Evolutionary conservation across 2,797 vertebrate species (phyloP), one percentile per base, ranked within the genome.

Genomic region (Netta rufina): DNA sequence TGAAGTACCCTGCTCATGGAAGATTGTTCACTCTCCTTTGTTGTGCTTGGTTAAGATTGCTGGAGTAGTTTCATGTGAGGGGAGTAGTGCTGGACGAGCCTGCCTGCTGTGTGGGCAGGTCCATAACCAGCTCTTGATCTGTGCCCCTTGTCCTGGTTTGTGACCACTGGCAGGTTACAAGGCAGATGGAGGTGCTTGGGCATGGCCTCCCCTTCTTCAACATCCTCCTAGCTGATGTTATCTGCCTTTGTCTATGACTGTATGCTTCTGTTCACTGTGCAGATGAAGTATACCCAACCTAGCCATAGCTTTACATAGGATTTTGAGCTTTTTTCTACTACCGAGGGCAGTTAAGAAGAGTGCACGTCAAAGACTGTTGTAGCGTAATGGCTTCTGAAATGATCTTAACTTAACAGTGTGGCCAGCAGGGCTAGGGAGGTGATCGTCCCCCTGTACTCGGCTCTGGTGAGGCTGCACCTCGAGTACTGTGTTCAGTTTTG

Each of bases 91-190:
- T 77, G 53, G 62, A 24, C 7, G 60, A 76, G 53, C 39, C 19
- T 45, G 38, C 8, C 19, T 39, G 30, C 49, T 78, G 28, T 36
- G 25, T 53, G 64, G 18, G 64, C 43, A 32, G 58, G 21, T 87
- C 69, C 77, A 0, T 53, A 71, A 49, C 9, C 62, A 70, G 1
- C 27, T 60, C 33, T 66, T 80, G 10, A 39, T 51, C 4, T 3
- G 1, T 89, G 49, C 1, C 4, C 0, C 0, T 77, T 71, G 13
- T 70, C 41, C 36, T 91, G 57, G 7, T 30, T 65, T 91, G 24
- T 51, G 49, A 57, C 17, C 28, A 2, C 11, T n/a, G 30, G 13
- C 49, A 25, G 49, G 49, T 51, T 51, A 66, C 38, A 89, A 69
- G 11, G 54, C 20, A 76, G 28, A n/a, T 41, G 17, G 33, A 47